Evolutionary conservation across 1,140 invertebrate genomes (phyloP).

Genomic region (Acromyrmex charruanus): DNA sequence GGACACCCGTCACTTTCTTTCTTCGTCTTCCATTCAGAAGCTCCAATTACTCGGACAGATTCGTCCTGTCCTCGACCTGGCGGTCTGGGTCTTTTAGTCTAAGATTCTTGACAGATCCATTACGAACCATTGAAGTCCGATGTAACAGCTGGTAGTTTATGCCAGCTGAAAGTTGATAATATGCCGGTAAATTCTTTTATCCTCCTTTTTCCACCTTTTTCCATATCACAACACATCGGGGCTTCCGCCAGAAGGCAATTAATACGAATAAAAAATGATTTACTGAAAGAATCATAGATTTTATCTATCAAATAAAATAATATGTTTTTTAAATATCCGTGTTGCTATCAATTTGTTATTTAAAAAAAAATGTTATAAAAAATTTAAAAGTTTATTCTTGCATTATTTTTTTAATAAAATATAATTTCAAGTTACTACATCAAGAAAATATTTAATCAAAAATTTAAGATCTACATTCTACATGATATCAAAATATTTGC

Average conservation of each 20-base stretch:
- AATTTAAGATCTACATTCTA: not conserved
- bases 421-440: not conserved
- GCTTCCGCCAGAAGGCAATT: not conserved
- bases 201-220: not conserved
- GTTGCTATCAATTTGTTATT: not conserved
- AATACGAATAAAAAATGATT: not conserved
- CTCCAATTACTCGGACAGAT: constrained; percentile 74
- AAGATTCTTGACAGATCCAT: constrained; percentile 71
- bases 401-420: not conserved
- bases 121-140: constrained; percentile 32
- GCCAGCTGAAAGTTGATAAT: constrained; percentile 64
- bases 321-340: not conserved
- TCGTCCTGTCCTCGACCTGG: constrained; percentile 16
- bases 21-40: not conserved
- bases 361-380: not conserved
- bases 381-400: not conserved
- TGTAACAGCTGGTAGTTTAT: constrained; percentile 69
- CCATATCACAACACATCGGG: not conserved
- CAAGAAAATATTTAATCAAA: constrained; percentile 1
- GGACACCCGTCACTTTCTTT: constrained; percentile 35
- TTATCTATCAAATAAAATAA: not conserved
- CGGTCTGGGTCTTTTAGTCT: constrained; percentile 31
- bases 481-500: not conserved
- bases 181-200: constrained; percentile 14
- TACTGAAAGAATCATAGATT: not conserved